Evolutionary conservation across 2,888 invertebrate genomes (phyloP).

Genomic region (Tetragonula carbonaria): DNA sequence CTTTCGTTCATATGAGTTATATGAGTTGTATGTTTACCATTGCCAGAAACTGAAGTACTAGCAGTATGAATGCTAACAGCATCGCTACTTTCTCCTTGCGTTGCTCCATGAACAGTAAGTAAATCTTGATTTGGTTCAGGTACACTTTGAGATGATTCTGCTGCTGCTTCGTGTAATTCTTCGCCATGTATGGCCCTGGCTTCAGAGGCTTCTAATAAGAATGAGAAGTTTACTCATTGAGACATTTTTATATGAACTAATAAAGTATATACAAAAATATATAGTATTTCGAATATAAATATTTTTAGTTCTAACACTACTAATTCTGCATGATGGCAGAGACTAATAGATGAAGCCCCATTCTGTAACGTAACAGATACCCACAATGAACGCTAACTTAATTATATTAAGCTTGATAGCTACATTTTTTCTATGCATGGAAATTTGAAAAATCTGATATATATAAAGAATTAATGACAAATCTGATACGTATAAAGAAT

Average conservation of each 20-base stretch:
- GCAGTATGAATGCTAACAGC: constrained; percentile 81
- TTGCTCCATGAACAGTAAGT: constrained; percentile 75
- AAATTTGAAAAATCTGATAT: constrained; percentile 36
- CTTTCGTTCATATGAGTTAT: neutral
- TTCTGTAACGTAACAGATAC: constrained; percentile 79
- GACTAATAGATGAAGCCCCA: constrained; percentile 79
- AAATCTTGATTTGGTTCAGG: constrained; percentile 77
- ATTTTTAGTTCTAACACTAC: constrained; percentile 52
- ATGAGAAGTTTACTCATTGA: constrained; percentile 21
- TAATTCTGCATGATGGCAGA: constrained; percentile 63
- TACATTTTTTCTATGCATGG: constrained; percentile 67
- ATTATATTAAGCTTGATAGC: constrained; percentile 77
- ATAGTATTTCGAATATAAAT: constrained; percentile 12
- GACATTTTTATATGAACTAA: neutral
- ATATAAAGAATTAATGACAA: constrained; percentile 30
- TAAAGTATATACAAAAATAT: constrained; percentile 5
- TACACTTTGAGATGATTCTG: constrained; percentile 72
- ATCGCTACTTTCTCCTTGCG: constrained; percentile 80
- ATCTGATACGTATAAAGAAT: constrained; percentile 29
- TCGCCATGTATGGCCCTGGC: constrained; percentile 77
- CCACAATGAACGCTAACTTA: constrained; percentile 76
- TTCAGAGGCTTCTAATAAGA: constrained; percentile 76
- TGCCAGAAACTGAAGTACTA: constrained; percentile 81
- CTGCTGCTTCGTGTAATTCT: constrained; percentile 74
- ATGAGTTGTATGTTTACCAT: constrained; percentile 74